Evolutionary conservation across 2,797 vertebrate species (phyloP).

Genomic region (Sciurus carolinensis): DNA sequence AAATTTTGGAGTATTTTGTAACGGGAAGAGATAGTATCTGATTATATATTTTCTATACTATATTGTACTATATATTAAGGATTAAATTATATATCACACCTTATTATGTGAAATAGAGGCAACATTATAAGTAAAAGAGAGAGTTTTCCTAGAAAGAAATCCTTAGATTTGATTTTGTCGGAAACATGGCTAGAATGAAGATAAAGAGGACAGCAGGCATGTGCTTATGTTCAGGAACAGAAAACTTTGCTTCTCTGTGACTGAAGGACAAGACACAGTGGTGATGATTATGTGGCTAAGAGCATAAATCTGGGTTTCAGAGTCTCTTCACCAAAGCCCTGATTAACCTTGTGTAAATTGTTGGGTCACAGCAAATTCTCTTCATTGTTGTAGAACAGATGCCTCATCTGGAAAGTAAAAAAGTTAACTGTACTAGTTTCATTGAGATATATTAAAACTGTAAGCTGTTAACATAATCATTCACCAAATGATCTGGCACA

Average conservation of each 20-base stretch:
- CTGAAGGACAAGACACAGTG: neutral
- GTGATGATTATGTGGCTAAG: neutral
- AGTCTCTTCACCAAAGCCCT: neutral
- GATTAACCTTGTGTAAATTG: neutral
- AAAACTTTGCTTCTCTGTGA: neutral
- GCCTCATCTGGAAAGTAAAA: neutral
- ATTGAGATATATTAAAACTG: neutral
- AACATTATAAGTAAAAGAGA: neutral
- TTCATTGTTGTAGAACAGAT: neutral
- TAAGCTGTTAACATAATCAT: neutral
- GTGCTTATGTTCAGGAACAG: neutral
- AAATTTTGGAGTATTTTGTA: neutral
- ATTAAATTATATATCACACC: neutral
- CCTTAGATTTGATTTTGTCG: neutral
- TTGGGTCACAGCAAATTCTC: neutral
- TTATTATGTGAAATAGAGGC: neutral
- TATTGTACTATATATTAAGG: neutral
- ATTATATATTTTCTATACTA: neutral
- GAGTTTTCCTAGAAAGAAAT: neutral
- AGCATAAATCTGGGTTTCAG: neutral
- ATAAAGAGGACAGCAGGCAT: neutral
- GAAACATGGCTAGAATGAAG: neutral
- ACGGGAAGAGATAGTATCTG: neutral
- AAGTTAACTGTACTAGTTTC: neutral
- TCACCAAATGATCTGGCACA: neutral